A percentile compares a stretch with the other conserved stretches of the same genome.
Conservation (phyloP, 2,797 vertebrate genomes). For the Smutsia temminckii region DNA sequence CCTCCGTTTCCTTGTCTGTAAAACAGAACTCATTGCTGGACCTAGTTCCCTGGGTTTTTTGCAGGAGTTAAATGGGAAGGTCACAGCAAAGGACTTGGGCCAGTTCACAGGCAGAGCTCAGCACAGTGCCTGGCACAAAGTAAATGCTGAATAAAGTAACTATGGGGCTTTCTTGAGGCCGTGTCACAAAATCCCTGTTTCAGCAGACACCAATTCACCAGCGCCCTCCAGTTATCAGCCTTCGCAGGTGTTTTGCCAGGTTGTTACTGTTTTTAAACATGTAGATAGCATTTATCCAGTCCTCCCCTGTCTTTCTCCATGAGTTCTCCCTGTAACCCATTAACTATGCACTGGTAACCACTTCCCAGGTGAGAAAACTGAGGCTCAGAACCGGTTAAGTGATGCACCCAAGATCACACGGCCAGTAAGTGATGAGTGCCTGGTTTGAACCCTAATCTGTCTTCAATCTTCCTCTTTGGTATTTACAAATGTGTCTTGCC, state of each 20-base stretch:
- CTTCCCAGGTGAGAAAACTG: not conserved
- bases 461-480: conserved; percentile 37
- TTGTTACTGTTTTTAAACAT: not conserved
- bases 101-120: fast-evolving
- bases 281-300: not conserved
- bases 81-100: fast-evolving
- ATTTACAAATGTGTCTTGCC: conserved; percentile 52
- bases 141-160: not conserved
- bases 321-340: fast-evolving
- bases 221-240: not conserved
- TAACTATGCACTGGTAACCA: not conserved
- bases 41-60: not conserved
- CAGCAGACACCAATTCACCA: fast-evolving
- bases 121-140: not conserved
- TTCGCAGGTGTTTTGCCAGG: fast-evolving
- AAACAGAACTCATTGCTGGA: not conserved
- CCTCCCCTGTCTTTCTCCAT: not conserved
- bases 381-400: conserved; percentile 4
- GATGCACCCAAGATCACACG: not conserved
- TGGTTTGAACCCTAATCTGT: conserved; percentile 37
- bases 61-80: not conserved
- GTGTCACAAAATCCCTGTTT: not conserved
- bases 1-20: not conserved
- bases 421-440: not conserved
- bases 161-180: not conserved